phyloP scores from a whole-genome alignment of 2,888 invertebrate genomes.

The Drosophila kambysellisi region DNA sequence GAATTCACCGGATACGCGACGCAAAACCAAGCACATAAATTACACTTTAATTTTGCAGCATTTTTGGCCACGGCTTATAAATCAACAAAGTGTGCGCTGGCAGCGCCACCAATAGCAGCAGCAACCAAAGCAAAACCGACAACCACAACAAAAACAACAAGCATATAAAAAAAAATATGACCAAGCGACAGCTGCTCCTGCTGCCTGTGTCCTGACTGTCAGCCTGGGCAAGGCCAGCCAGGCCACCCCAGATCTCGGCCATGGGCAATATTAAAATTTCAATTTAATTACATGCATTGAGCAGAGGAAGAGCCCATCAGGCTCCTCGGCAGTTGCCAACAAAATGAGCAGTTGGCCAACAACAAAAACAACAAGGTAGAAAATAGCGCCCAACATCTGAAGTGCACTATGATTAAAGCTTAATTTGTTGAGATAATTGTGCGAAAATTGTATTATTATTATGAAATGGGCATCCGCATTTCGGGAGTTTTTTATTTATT shows the following conservation, averaged over 20 bases:
- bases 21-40: constrained; percentile 80
- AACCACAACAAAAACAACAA: constrained; percentile 18
- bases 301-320: constrained; percentile 32
- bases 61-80: constrained; percentile 84
- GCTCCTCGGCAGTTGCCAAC: constrained; percentile 38
- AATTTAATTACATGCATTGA: constrained; percentile 77
- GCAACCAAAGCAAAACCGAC: constrained; percentile 1
- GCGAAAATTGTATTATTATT: constrained; percentile 77
- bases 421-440: constrained; percentile 79
- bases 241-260: constrained; percentile 22
- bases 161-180: constrained; percentile 40
- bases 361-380: constrained; percentile 24
- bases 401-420: constrained; percentile 66
- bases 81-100: constrained; percentile 71
- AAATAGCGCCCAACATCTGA: constrained; percentile 4
- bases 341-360: constrained; percentile 48
- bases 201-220: constrained; percentile 8
- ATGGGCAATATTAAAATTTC: constrained; percentile 78
- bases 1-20: constrained; percentile 47
- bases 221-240: constrained; percentile 11
- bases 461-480: constrained; percentile 68
- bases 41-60: constrained; percentile 83
- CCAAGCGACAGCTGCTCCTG: constrained; percentile 59
- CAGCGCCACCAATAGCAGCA: constrained; percentile 7
- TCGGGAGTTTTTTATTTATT: constrained; percentile 32